Evolutionary conservation across 2,888 invertebrate genomes (phyloP).

Genomic region (Mimachlamys varia): DNA sequence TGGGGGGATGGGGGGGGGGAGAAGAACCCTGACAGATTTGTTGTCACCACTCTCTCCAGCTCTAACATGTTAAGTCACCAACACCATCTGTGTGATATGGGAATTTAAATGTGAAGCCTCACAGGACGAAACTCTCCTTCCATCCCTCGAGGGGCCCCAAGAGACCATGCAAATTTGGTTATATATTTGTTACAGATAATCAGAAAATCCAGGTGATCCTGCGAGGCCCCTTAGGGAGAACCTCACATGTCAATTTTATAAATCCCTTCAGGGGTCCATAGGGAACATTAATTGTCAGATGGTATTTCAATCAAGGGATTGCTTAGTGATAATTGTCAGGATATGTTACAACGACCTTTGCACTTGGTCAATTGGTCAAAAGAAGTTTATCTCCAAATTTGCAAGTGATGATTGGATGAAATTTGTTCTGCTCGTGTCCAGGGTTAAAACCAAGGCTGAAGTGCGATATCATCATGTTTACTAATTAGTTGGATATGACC

Average conservation of each 20-base stretch:
- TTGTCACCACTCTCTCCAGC: not conserved
- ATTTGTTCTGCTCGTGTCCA: not conserved
- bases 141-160: not conserved
- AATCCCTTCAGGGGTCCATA: not conserved
- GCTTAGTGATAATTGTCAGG: constrained; percentile 4
- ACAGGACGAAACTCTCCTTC: not conserved
- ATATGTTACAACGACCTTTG: not conserved
- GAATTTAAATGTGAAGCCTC: not conserved
- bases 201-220: not conserved
- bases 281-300: not conserved
- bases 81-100: not conserved
- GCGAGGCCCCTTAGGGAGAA: not conserved
- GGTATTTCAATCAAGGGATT: constrained; percentile 8
- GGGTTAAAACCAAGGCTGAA: not conserved
- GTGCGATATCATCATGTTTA: not conserved
- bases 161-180: constrained; percentile 1
- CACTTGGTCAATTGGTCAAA: not conserved
- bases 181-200: constrained; percentile 6
- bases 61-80: not conserved
- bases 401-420: not conserved
- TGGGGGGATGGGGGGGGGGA: not conserved
- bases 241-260: not conserved
- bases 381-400: constrained; percentile 15
- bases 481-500: not conserved
- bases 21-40: not conserved